These are phyloP conservation scores for Marmota monax DNA, from an alignment of 2,113 vertebrate species.

Conservation along the genomic window DNA sequence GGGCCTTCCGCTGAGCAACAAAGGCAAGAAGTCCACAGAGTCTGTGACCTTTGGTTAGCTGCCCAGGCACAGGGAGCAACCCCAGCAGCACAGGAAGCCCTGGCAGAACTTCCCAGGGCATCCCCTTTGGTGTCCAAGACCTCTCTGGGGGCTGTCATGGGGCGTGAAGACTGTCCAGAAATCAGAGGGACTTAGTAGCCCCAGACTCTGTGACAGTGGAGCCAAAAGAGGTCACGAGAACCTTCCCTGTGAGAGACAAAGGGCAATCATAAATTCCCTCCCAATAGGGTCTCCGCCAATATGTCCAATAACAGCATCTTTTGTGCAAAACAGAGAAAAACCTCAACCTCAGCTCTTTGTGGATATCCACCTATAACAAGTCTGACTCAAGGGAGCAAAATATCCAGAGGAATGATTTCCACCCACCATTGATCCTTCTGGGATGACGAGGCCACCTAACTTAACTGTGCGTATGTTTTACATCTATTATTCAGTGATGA, in stretches of 20 bases:
- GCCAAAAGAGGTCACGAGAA: neutral
- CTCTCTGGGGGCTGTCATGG: neutral
- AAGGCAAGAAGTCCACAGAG: neutral
- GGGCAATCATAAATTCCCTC: neutral
- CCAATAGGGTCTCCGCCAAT: neutral
- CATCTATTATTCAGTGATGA: neutral
- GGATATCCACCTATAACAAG: neutral
- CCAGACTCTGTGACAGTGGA: neutral
- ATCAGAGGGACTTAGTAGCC: neutral
- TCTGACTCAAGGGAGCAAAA: neutral
- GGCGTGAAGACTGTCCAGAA: neutral
- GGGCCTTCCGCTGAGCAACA: constrained; percentile 32
- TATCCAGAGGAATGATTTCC: neutral
- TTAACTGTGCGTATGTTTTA: neutral
- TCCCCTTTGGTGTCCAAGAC: constrained; percentile 31
- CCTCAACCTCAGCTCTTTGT: neutral
- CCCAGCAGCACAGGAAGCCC: constrained; percentile 47
- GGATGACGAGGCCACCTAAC: neutral
- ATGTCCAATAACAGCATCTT: neutral
- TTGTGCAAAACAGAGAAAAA: neutral
- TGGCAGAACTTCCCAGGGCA: constrained; percentile 59
- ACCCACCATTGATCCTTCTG: neutral
- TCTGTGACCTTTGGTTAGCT: constrained; percentile 69
- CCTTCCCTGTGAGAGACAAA: neutral
- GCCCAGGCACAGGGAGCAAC: neutral